Evolutionary conservation across 2,888 invertebrate species (phyloP).

Genomic region (Neoascia interrupta): DNA sequence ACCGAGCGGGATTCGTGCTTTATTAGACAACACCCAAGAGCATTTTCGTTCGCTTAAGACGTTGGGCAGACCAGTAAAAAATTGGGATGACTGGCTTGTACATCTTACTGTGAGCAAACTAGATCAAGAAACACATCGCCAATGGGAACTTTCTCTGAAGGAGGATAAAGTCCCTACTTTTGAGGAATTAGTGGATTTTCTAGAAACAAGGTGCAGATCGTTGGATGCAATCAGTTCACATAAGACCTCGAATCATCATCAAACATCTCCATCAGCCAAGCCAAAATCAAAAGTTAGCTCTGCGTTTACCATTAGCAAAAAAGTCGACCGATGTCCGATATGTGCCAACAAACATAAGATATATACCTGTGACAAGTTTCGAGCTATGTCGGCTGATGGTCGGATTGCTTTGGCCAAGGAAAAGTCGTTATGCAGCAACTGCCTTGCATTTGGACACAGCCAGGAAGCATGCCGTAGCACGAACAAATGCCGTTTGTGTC

Average conservation of each 20-base stretch:
- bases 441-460: not conserved
- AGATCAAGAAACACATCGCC: slow-evolving; percentile 35
- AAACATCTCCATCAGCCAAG: not conserved
- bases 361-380: not conserved
- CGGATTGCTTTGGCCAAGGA: not conserved
- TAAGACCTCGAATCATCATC: no score
- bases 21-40: slow-evolving; percentile 24
- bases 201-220: not conserved
- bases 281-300: not conserved
- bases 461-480: not conserved
- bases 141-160: slow-evolving; percentile 48
- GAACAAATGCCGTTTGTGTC: no score
- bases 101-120: slow-evolving; percentile 30
- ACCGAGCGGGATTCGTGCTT: slow-evolving; percentile 5
- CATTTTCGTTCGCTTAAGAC: slow-evolving; percentile 2
- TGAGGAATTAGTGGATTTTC: not conserved
- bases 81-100: slow-evolving; percentile 54
- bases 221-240: slow-evolving; percentile 1
- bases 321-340: not conserved
- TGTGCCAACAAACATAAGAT: not conserved
- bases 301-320: not conserved
- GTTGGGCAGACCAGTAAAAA: slow-evolving; percentile 8
- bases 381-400: not conserved
- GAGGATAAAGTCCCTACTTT: slow-evolving; percentile 21
- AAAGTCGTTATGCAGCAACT: not conserved